Evolutionary conservation across 2,888 invertebrate genomes (phyloP), one percentile per base, ranked within the genome.

Genomic region (Polyploca ridens): DNA sequence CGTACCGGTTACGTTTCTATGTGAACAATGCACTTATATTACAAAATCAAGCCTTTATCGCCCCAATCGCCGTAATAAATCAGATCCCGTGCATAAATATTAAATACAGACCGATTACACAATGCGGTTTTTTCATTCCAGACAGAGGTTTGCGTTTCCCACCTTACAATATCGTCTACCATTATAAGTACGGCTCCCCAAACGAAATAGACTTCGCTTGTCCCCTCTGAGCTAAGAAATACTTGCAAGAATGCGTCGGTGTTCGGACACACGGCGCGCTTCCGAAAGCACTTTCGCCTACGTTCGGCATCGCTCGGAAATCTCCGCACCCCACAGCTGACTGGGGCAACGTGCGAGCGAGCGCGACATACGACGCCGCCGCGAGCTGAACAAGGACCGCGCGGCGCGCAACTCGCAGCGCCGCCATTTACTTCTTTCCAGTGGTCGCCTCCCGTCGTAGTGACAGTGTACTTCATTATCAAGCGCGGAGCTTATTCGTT

Each of bases 351-450:
- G 89, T 64, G 79, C 69, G 86, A 92, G 82, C 74, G 89, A 84
- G 90, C 88, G 70, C 64, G 72, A 65, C 65, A 73, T 75, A 74
- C 72, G 69, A 66, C 62, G 33, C 38, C 41, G 66, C 63, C 67
- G 65, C 73, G 83, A 69, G 79, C 68, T 79, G 75, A 75, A 86
- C 70, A 81, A 75, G 75, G 86, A 84, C 72, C 71, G 83, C 85
- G 80, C 78, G 65, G 81, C 88, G 89, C 91, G 90, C 90, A 90
- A 78, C 85, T 82, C 87, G 67, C 76, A 79, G 76, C 76, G 83
- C 91, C 89, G 93, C 93, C 93, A 93, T 93, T 91, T 88, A 90
- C 88, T 90, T 89, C 90, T 90, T 88, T 93, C 87, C 82, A 90
- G 90, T 91, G 88, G 79, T 86, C 91, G 88, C 76, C 83, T 87